Percentiles rank a stretch among this genome's conserved stretches.
Evolutionary conservation across 2,888 invertebrate species (phyloP).

Genomic region (Brachylomia viminalis): DNA sequence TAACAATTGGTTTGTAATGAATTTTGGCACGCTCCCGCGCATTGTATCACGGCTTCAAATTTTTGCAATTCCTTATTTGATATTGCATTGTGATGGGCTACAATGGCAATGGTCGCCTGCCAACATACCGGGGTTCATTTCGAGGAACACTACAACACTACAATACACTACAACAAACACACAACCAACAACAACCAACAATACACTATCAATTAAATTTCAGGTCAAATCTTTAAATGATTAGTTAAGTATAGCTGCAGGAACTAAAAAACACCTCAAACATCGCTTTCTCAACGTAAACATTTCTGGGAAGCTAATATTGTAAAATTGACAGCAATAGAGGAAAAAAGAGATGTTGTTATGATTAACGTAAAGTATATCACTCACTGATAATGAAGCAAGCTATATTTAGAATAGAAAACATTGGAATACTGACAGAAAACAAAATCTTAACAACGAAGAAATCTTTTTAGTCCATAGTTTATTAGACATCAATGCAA

Average conservation of each 20-base stretch:
- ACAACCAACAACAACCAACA: too few species aligned
- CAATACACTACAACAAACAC: too few species aligned
- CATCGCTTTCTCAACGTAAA: constrained; percentile 1
- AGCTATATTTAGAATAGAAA: constrained; percentile 33
- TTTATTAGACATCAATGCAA: constrained; percentile 5
- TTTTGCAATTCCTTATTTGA: constrained; percentile 72
- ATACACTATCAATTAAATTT: too few species aligned
- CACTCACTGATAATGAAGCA: constrained; percentile 30
- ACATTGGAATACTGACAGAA: constrained; percentile 33
- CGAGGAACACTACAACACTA: too few species aligned
- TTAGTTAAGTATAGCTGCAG: neutral
- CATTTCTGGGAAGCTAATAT: constrained; percentile 1
- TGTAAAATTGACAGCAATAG: constrained; percentile 11
- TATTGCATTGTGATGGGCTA: constrained; percentile 65
- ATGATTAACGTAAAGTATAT: constrained; percentile 26
- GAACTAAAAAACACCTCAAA: constrained; percentile 8
- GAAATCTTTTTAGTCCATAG: constrained; percentile 18
- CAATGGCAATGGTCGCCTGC: constrained; percentile 59
- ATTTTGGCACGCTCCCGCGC: constrained; percentile 77
- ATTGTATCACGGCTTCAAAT: constrained; percentile 78
- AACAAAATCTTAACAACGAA: constrained; percentile 7
- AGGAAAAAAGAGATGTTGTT: constrained; percentile 26
- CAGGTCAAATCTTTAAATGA: constrained; percentile 14
- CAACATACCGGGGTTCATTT: constrained; percentile 61
- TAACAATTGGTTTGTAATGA: constrained; percentile 65